phyloP scores from a whole-genome alignment of 2,888 invertebrate species.

The Andrena flavipes region DNA sequence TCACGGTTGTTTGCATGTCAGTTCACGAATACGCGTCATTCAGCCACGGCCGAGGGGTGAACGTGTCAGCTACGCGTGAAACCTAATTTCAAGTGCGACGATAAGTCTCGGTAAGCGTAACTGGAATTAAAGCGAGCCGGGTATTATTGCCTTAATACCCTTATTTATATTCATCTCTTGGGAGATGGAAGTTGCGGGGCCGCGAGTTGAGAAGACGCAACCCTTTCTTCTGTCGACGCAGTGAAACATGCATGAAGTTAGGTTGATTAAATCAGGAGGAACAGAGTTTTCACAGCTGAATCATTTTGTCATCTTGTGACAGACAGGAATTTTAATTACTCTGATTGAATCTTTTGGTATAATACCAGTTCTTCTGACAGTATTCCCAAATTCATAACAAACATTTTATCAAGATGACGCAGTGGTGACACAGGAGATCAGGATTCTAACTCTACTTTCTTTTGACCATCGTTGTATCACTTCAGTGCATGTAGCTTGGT shows the following conservation, averaged over 20 bases:
- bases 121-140: conserved; percentile 35
- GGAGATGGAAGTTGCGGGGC: conserved; percentile 39
- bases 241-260: conserved; percentile 55
- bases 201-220: conserved; percentile 29
- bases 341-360: not conserved
- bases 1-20: conserved; percentile 27
- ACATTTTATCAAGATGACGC: not conserved
- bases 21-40: conserved; percentile 23
- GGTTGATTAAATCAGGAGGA: conserved; percentile 7
- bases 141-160: conserved; percentile 66
- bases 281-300: not conserved
- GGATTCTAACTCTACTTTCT: not conserved
- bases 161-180: conserved; percentile 71
- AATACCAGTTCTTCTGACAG: not conserved
- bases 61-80: conserved; percentile 3
- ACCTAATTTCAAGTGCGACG: conserved; percentile 48
- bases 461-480: too few relatives aligned
- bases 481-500: too few relatives aligned
- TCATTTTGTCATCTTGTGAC: not conserved
- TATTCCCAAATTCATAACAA: not conserved
- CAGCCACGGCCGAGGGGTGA: not conserved
- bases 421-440: too few relatives aligned
- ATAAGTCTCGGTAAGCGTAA: conserved; percentile 45
- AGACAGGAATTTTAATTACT: too few relatives aligned
- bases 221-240: conserved; percentile 44